Evolutionary conservation across 2,113 vertebrate genomes (phyloP), one percentile per base, ranked within the genome.

Genomic region (Enhydra lutris): DNA sequence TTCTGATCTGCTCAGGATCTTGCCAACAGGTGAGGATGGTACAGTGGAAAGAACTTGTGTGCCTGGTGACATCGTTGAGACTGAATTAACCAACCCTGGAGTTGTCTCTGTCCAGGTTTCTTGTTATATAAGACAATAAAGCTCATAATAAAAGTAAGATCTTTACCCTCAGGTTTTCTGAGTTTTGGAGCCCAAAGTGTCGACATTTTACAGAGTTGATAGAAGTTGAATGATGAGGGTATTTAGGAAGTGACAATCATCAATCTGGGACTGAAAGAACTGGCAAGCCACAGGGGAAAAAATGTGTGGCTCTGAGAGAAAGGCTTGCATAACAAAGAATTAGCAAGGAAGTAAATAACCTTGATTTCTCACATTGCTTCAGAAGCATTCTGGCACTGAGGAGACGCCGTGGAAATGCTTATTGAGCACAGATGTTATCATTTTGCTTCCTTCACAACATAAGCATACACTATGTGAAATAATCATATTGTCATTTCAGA

Each of bases 351-450:
- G 76, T 88, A 95, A 96, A 96, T 91, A 90, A 95, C 69, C 89
- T 94, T 89, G 95, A 95, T 96, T 95, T 94, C 87, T 96, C 57
- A 47, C 31, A 63, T 57, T 82, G 87, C 95, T 69, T 0, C 61
- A 6, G 97, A 88, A 88, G 87, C 94, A 50, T 90, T 84, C 82
- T 95, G 91, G 83, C 74, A n/a, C 89, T 82, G 55, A 81, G 47
- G 65, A 42, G 83, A 96, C 67, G 52, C 87, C 84, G 78, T 96
- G 82, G 86, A 97, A 95, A 96, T 69, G 79, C 9, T 91, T 92
- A 95, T 26, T 84, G 67, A 94, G 45, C 97, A 45, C 63, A 97
- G 89, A 97, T 97, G 67, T 36, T 97, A 94, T 97, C 57, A 95
- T 11, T 63, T 91, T 97, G 26, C 59, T 96, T 97, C 57, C 87